These are phyloP conservation scores for Andrena camellia DNA, from an alignment of 2,888 invertebrate species.

Conservation along the genomic window DNA sequence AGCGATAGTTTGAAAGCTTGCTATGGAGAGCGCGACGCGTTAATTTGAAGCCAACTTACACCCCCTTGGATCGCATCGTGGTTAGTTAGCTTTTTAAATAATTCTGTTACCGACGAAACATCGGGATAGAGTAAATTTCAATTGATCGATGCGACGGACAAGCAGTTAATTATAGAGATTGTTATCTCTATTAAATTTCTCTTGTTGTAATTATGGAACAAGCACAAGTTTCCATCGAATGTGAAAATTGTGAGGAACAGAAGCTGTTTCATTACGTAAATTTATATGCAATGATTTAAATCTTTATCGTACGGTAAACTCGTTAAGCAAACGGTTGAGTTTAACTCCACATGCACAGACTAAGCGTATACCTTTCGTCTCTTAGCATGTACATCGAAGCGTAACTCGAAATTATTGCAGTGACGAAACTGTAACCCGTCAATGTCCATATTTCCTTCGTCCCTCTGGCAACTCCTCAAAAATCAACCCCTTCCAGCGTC, in stretches of 20 bases:
- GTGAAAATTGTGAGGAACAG: no score
- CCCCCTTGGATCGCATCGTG: neutral
- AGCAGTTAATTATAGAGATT: neutral
- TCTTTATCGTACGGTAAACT: no score
- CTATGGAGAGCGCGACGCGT: neutral
- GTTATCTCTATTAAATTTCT: neutral
- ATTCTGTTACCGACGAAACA: neutral
- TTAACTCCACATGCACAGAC: no score
- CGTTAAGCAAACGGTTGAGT: no score
- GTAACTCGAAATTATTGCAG: neutral
- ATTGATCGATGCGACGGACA: neutral
- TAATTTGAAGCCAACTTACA: slow-evolving; percentile 8
- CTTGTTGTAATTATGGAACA: no score
- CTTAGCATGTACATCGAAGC: no score
- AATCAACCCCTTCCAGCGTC: slow-evolving; percentile 9
- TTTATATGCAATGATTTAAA: no score
- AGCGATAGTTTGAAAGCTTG: slow-evolving; percentile 24
- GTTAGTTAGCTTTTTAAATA: neutral
- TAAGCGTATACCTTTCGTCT: no score
- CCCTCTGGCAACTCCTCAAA: neutral
- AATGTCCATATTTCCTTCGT: neutral
- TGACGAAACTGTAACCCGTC: neutral
- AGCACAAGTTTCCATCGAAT: no score
- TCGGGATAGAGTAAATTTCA: neutral
- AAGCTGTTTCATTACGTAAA: no score